Percentiles rank a stretch among this genome's conserved stretches.
Conservation (phyloP, 37 sponge, comb jelly and placozoan species). For the Haliclona indistincta region DNA sequence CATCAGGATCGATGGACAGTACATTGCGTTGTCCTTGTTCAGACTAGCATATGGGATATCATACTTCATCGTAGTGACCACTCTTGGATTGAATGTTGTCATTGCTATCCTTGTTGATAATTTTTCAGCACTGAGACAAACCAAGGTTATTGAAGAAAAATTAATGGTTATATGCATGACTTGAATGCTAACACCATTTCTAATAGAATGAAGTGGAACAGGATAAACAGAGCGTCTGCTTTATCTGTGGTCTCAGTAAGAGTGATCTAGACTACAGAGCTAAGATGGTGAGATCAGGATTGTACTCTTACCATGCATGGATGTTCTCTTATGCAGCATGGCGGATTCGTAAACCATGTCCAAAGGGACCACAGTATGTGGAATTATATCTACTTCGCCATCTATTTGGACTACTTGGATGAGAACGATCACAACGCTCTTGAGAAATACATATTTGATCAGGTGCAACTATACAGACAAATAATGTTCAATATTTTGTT, state of each 20-base stretch:
- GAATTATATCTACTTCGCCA: constrained; percentile 5
- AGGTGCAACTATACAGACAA: too few species aligned
- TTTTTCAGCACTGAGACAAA: constrained; percentile 15
- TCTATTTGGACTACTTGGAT: constrained; percentile 3
- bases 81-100: constrained; percentile 6
- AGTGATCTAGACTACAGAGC: not conserved
- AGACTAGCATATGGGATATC: constrained; percentile 26
- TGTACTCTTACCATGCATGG: not conserved
- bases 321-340: not conserved
- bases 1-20: not conserved
- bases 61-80: constrained; percentile 32
- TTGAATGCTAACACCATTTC: not conserved
- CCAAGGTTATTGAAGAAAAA: constrained; percentile 16
- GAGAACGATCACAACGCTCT: constrained; percentile 17
- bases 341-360: constrained; percentile 12
- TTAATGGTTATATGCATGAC: constrained; percentile 1
- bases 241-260: constrained; percentile 6
- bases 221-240: not conserved
- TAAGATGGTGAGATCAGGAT: not conserved
- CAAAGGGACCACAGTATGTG: constrained; percentile 14
- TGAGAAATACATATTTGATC: not conserved
- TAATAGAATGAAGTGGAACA: not conserved
- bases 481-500: too few species aligned
- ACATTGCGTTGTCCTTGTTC: not conserved
- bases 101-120: not conserved